These are phyloP conservation scores for Sphaerophoria taeniata DNA, from an alignment of 2,888 invertebrate species.

Conservation along the genomic window DNA sequence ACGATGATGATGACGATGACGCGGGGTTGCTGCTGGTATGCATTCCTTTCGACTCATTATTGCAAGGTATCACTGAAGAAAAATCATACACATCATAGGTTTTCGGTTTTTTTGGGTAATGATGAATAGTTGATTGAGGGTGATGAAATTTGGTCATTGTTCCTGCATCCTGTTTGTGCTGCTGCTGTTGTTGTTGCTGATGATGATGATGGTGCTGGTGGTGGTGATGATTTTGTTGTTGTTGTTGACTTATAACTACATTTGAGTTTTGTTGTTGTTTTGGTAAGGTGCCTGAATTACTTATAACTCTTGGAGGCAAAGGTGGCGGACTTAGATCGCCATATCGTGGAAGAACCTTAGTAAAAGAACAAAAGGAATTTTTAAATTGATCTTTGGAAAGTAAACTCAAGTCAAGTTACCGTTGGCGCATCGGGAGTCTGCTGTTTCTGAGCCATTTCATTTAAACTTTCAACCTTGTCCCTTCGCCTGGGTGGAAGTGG, in stretches of 20 bases:
- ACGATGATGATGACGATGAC: constrained; percentile 70
- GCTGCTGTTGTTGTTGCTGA: background rate
- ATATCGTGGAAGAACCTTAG: constrained; percentile 87
- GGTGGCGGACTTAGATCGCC: constrained; percentile 88
- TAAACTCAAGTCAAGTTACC: constrained; percentile 75
- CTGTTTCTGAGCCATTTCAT: constrained; percentile 82
- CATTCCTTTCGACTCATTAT: constrained; percentile 49
- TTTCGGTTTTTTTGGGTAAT: constrained; percentile 81
- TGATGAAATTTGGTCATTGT: constrained; percentile 79
- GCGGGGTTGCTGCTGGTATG: constrained; percentile 22
- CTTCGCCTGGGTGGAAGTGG: constrained; percentile 82
- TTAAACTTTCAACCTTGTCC: constrained; percentile 80
- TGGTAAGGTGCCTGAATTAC: constrained; percentile 77
- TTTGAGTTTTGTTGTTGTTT: constrained; percentile 74
- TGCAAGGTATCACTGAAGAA: constrained; percentile 34
- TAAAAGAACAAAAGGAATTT: no score
- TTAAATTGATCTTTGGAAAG: constrained; percentile 1
- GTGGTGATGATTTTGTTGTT: no score
- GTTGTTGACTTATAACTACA: no score
- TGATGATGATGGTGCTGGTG: no score
- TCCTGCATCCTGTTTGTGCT: constrained; percentile 33
- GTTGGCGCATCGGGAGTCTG: constrained; percentile 88
- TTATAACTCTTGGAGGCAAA: constrained; percentile 85
- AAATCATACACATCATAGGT: constrained; percentile 74
- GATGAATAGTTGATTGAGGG: constrained; percentile 81